Evolutionary conservation across 2,888 invertebrate genomes (phyloP).

Genomic region (Volucella zonaria): DNA sequence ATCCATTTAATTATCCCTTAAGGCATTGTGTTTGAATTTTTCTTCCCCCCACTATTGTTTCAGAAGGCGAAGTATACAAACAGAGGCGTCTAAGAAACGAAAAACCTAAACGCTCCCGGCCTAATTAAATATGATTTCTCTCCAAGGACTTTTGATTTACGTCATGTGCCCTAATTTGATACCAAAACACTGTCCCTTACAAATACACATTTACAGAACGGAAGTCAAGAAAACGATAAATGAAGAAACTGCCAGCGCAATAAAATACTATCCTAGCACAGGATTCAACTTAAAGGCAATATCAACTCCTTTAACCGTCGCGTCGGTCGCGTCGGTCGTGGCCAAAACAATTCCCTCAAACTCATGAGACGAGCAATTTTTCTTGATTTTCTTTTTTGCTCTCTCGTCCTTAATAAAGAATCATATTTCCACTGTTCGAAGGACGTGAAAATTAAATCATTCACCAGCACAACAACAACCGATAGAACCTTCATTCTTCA

Average conservation of each 20-base stretch:
- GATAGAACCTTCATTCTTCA: background rate
- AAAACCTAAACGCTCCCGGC: conserved; percentile 10
- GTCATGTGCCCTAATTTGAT: conserved; percentile 36
- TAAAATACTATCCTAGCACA: background rate
- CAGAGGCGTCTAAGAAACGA: background rate
- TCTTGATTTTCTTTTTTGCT: background rate
- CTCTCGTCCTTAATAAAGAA: conserved; percentile 55
- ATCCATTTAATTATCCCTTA: conserved; percentile 21
- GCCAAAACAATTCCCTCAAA: too few relatives aligned
- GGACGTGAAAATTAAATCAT: conserved; percentile 65
- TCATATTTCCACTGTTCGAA: conserved; percentile 53
- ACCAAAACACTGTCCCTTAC: too few relatives aligned
- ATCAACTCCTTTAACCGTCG: too few relatives aligned
- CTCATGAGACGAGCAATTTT: too few relatives aligned
- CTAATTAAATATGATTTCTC: conserved; percentile 47
- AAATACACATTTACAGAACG: too few relatives aligned
- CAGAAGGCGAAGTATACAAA: conserved; percentile 1
- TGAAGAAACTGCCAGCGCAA: background rate
- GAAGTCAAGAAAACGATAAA: background rate
- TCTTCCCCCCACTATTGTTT: background rate
- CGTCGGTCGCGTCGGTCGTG: too few relatives aligned
- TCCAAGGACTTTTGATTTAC: conserved; percentile 39
- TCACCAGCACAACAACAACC: conserved; percentile 32
- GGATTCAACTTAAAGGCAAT: too few relatives aligned
- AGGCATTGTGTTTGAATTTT: conserved; percentile 1